Conservation (phyloP, 2,113 vertebrate genomes). For the Hymenochirus boettgeri region DNA sequence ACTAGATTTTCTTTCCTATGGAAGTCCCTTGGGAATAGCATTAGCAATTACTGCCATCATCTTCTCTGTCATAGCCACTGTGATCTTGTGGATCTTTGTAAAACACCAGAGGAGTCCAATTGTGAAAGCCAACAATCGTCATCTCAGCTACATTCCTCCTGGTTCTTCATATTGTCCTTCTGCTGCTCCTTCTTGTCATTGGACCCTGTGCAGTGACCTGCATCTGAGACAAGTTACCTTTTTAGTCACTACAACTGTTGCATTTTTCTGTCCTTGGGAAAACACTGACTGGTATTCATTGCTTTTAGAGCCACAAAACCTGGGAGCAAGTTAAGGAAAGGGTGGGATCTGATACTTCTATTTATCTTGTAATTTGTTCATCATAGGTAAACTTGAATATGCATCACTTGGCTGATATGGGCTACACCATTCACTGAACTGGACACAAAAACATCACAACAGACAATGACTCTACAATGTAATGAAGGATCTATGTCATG, state of each 20-base stretch:
- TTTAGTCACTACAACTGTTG: neutral
- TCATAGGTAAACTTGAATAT: conserved; percentile 3
- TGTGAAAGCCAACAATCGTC: conserved; percentile 21
- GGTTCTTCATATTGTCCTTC: conserved; percentile 20
- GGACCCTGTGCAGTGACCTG: conserved; percentile 18
- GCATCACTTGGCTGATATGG: conserved; percentile 2
- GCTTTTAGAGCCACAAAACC: conserved; percentile 27
- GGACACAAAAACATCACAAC: neutral
- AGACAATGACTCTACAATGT: conserved; percentile 5
- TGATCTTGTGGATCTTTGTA: conserved; percentile 16
- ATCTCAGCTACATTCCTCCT: conserved; percentile 22
- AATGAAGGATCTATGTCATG: conserved; percentile 13
- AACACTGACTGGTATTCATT: conserved; percentile 13
- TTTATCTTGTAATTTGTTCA: neutral
- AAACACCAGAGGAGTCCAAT: conserved; percentile 12
- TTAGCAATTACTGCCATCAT: neutral
- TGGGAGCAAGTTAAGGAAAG: conserved; percentile 15
- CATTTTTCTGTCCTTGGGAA: conserved; percentile 15
- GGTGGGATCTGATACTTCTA: neutral
- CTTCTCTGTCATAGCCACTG: neutral
- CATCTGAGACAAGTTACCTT: conserved; percentile 14
- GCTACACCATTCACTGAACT: conserved; percentile 7
- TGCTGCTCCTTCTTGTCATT: conserved; percentile 24
- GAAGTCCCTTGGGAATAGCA: neutral
- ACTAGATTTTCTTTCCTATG: conserved; percentile 20